Base-by-base conservation (phyloP, 2,797 vertebrate species). In the Mareca strepera region DNA sequence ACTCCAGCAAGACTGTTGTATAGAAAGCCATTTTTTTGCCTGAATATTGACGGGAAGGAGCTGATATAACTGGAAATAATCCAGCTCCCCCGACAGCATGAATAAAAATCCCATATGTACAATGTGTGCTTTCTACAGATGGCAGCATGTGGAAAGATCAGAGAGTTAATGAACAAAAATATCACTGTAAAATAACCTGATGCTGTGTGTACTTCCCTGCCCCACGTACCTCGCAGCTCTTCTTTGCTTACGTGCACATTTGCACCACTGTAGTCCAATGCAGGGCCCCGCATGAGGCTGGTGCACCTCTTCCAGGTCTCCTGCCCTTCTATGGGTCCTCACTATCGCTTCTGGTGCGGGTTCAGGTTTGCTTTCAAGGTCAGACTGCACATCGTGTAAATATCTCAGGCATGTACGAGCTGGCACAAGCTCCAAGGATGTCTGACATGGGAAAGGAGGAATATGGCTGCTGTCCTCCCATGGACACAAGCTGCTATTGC, bases 121-220 rank as follows among this genome's bases (percentile, higher is more conserved):
- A 75, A 35, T 12, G 73, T 72, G 76, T 92, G 82, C 90, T 88
- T 78, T 68, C 82, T 59, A 73, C 91, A 95, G 87, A 92, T 92
- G 91, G 92, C 62, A 94, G 74, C 37, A 33, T 75, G 88, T 68
- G 83, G 85, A 91, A 74, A 86, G 72, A 85, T 66, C 81, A 63
- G 77, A 53, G 50, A 84, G 69, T n/a, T 62, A 89, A 90, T 63
- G 95, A 86, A 78, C 66, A 86, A 86, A 95, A 94, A 86, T 69
- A 92, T 53, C 79, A 79, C 55, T 4, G 3, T 66, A 29, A 88
- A 76, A 76, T 46, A 82, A 88, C 50, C 77, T 62, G 70, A 64
- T 66, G 82, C 46, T 43, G 29, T 20, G 39, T 52, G 55, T 17
- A 67, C 77, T 69, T 62, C 83, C 86, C 83, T 67, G 28, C 25